Conservation (phyloP, 2,113 vertebrate genomes). For the Dissostichus mawsoni region DNA sequence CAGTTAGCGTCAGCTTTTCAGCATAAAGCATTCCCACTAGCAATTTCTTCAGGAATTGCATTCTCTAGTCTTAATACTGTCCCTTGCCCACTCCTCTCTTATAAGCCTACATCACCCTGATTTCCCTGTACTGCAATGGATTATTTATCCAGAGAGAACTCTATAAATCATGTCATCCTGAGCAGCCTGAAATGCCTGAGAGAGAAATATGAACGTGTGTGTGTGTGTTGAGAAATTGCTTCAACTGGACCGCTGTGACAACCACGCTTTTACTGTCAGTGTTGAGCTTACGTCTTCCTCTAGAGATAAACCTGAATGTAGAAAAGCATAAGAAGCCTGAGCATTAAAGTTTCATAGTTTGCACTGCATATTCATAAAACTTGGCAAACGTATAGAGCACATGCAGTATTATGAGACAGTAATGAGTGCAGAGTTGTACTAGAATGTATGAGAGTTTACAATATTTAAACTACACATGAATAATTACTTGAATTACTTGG, state of each 20-base stretch:
- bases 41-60: too few species aligned
- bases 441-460: slow-evolving; percentile 7
- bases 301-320: slow-evolving; percentile 24
- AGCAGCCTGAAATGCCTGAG: slow-evolving; percentile 40
- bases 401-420: background rate
- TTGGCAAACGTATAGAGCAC: background rate
- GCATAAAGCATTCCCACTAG: too few species aligned
- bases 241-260: slow-evolving; percentile 34
- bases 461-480: slow-evolving; percentile 23
- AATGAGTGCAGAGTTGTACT: slow-evolving; percentile 4
- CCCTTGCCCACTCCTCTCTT: slow-evolving; percentile 25
- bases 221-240: slow-evolving; percentile 13
- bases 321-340: slow-evolving; percentile 17
- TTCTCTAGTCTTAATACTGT: slow-evolving; percentile 11
- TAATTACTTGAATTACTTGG: slow-evolving; percentile 2
- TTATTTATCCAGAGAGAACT: slow-evolving; percentile 77
- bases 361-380: slow-evolving; percentile 18
- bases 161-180: slow-evolving; percentile 75
- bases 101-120: slow-evolving; percentile 47
- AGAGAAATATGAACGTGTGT: background rate
- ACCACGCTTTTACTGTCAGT: background rate
- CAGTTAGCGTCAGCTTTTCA: too few species aligned
- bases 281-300: slow-evolving; percentile 5
- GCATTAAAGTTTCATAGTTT: slow-evolving; percentile 50
- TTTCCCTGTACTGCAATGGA: slow-evolving; percentile 46